Evolutionary conservation across 2,888 invertebrate species (phyloP).

Genomic region (Tricholauxania praeusta): DNA sequence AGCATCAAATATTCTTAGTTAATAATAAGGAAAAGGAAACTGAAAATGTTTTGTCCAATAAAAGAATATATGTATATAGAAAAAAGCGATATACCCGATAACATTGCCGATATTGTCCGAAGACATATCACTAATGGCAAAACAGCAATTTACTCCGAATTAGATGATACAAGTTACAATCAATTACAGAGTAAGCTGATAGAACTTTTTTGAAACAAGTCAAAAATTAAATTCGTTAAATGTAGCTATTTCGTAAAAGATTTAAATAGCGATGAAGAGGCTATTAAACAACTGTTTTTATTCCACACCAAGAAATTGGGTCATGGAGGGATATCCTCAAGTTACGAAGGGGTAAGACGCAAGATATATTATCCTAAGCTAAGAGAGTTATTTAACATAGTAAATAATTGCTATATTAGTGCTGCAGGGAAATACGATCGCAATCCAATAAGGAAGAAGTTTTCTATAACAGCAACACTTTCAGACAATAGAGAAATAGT

Average conservation of each 20-base stretch:
- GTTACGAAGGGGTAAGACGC: conserved; percentile 41
- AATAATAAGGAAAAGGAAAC: too few relatives aligned
- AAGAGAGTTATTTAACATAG: conserved; percentile 37
- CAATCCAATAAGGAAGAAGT: conserved; percentile 33
- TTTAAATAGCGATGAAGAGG: conserved; percentile 31
- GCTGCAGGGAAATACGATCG: conserved; percentile 39
- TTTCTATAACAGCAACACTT: conserved; percentile 3
- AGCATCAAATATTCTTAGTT: too few relatives aligned
- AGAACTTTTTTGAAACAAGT: not conserved
- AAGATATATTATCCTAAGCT: conserved; percentile 42
- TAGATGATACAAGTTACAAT: too few relatives aligned
- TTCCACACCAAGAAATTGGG: conserved; percentile 46
- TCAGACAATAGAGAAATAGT: not conserved
- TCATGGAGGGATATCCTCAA: conserved; percentile 42
- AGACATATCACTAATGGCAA: too few relatives aligned
- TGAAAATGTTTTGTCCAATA: too few relatives aligned
- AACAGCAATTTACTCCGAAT: too few relatives aligned
- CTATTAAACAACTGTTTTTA: conserved; percentile 40
- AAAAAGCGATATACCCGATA: too few relatives aligned
- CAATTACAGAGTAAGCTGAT: too few relatives aligned
- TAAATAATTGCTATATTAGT: conserved; percentile 44
- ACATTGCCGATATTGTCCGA: too few relatives aligned
- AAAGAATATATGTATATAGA: too few relatives aligned
- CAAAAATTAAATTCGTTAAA: conserved; percentile 37
- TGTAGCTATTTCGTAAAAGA: conserved; percentile 27